phyloP scores from a whole-genome alignment of 2,888 invertebrate species.

The Sesia apiformis region DNA sequence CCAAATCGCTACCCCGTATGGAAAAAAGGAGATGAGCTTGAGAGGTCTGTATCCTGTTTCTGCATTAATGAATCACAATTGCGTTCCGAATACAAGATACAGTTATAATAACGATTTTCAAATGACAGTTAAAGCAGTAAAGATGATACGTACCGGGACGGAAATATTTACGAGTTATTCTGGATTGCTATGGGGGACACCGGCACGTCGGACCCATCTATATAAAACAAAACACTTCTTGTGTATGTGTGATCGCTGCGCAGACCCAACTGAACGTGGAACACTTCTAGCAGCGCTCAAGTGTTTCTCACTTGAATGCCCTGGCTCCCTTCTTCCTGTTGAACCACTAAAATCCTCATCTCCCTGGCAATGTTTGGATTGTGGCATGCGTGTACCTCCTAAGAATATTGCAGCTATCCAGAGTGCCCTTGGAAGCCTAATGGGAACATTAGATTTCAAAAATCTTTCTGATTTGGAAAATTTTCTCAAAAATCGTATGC shows the following conservation, averaged over 20 bases:
- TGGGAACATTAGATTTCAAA: slow-evolving; percentile 64
- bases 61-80: slow-evolving; percentile 80
- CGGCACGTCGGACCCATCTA: slow-evolving; percentile 76
- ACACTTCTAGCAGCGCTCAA: slow-evolving; percentile 72
- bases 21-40: slow-evolving; percentile 62
- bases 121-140: slow-evolving; percentile 76
- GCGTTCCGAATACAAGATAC: slow-evolving; percentile 79
- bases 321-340: slow-evolving; percentile 73
- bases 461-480: slow-evolving; percentile 69
- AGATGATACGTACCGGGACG: slow-evolving; percentile 71
- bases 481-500: slow-evolving; percentile 70
- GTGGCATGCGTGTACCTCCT: slow-evolving; percentile 56
- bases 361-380: slow-evolving; percentile 76
- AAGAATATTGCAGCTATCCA: slow-evolving; percentile 68
- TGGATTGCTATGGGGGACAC: slow-evolving; percentile 79
- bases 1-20: slow-evolving; percentile 68
- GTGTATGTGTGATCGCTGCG: slow-evolving; percentile 79
- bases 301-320: slow-evolving; percentile 68
- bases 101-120: slow-evolving; percentile 72
- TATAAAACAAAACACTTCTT: slow-evolving; percentile 79
- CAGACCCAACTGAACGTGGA: slow-evolving; percentile 79
- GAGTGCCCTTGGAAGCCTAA: slow-evolving; percentile 69
- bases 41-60: slow-evolving; percentile 80
- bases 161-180: slow-evolving; percentile 81
- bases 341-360: slow-evolving; percentile 67